These are phyloP conservation scores for Astur gentilis DNA, from an alignment of 2,113 vertebrate species.

Conservation along the genomic window DNA sequence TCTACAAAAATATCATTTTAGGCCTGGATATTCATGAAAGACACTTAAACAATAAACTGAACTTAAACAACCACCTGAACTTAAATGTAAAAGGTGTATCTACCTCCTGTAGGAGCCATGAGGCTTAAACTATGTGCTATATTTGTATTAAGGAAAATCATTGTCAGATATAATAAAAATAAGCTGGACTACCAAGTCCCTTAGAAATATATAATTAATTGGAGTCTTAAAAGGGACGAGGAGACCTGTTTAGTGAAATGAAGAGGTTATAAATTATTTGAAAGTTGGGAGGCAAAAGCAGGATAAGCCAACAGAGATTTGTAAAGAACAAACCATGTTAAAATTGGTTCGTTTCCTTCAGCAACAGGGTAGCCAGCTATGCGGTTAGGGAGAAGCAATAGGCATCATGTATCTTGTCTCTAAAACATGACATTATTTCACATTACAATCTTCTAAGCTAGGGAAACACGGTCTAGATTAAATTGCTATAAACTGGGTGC, in stretches of 20 bases:
- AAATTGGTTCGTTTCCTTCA: not conserved
- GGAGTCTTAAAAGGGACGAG: not conserved
- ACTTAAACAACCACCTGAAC: not conserved
- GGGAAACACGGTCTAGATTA: not conserved
- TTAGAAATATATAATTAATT: slow-evolving; percentile 17
- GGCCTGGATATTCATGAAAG: not conserved
- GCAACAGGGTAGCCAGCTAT: not conserved
- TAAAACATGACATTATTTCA: slow-evolving; percentile 31
- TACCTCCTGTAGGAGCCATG: not conserved
- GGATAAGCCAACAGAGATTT: not conserved
- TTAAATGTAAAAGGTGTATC: not conserved
- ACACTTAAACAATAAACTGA: not conserved
- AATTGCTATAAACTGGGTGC: not conserved
- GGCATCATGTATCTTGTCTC: not conserved
- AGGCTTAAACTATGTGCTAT: not conserved
- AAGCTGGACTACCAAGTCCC: not conserved
- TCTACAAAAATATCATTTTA: not conserved
- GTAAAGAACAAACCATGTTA: slow-evolving; percentile 1
- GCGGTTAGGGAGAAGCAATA: not conserved
- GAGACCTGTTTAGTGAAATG: not conserved
- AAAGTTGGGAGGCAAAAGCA: not conserved
- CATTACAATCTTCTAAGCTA: not conserved
- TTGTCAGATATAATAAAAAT: not conserved
- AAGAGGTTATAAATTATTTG: slow-evolving; percentile 15
- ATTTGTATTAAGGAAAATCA: not conserved